Evolutionary conservation across 2,113 vertebrate genomes (phyloP), one percentile per base, ranked within the genome.

Genomic region (Corythaeola cristata): DNA sequence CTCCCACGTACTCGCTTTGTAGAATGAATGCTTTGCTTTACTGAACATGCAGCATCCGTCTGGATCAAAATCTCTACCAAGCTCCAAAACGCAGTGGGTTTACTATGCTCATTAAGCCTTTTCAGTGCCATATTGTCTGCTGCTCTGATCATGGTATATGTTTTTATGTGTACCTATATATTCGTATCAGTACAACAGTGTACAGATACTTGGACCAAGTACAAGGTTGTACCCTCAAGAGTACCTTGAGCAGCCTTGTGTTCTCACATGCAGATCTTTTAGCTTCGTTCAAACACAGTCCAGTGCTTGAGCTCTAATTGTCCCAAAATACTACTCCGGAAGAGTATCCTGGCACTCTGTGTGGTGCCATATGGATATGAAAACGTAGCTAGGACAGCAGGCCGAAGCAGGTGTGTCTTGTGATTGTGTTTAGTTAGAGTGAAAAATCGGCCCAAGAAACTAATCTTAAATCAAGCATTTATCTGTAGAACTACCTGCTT

Each of bases 331-430:
- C 35, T 88, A 5, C n/a, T 76, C 66, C 8, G 53, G 62, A 85
- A 47, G 69, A 52, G 35, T 64, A 44, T 94, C 35, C 90, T 96
- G 90, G 90, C 92, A 91, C 53, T 91, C 30, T 1, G 1, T 53
- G 11, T 45, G 32, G 39, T 83, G 72, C 71, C 94, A 90, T 93
- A 92, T 97, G 96, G 92, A 33, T 94, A 33, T 47, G 62, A 82
- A 91, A 63, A 39, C 0, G 2, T 64, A 91, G 71, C 66, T 73
- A 85, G 74, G 67, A 72, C 27, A 79, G 53, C 62, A 83, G 63
- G 62, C 81, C 81, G 74, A 91, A 75, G 47, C 52, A 89, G 24
- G n/a, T 81, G 16, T 75, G 60, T 88, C 88, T 94, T 12, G 1
- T 85, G 49, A 68, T 83, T 15, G 1, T 30, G 8, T 79, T 90